phyloP scores from a whole-genome alignment of 2,888 invertebrate species.

The Mythimna vitellina region DNA sequence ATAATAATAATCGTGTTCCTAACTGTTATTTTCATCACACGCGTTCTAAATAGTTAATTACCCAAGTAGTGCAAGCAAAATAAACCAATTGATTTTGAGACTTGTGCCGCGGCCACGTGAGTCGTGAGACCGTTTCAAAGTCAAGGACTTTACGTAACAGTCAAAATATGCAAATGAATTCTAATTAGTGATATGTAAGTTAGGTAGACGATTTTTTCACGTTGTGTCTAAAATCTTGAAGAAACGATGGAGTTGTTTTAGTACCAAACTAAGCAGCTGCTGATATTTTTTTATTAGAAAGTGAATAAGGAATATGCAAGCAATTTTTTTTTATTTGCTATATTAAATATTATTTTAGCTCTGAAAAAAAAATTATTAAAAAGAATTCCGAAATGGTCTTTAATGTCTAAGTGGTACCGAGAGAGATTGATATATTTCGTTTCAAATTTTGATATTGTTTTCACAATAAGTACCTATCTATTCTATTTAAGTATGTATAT shows the following conservation, averaged over 20 bases:
- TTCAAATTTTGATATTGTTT: too few relatives aligned
- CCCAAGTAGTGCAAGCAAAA: conserved; percentile 12
- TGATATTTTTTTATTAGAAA: not conserved
- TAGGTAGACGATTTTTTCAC: not conserved
- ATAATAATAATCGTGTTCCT: not conserved
- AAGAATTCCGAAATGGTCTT: too few relatives aligned
- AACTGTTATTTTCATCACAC: not conserved
- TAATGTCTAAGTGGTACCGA: too few relatives aligned
- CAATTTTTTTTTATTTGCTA: too few relatives aligned
- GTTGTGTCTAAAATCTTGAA: not conserved
- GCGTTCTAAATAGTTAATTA: not conserved
- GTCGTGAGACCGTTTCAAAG: conserved; percentile 44
- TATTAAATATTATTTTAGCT: too few relatives aligned
- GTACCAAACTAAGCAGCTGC: not conserved
- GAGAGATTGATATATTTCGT: too few relatives aligned
- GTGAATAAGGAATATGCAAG: too few relatives aligned
- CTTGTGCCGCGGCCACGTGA: conserved; percentile 39
- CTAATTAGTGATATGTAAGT: conserved; percentile 2
- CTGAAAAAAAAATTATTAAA: too few relatives aligned
- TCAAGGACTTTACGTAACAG: conserved; percentile 37
- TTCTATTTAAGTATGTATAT: too few relatives aligned
- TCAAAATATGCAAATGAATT: conserved; percentile 21
- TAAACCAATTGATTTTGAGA: conserved; percentile 12
- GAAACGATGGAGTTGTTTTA: not conserved
- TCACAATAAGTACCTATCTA: too few relatives aligned